Percentiles rank a stretch among this genome's conserved stretches.
Evolutionary conservation across 2,113 vertebrate species (phyloP).

Genomic region (Mormyrus lacerda): DNA sequence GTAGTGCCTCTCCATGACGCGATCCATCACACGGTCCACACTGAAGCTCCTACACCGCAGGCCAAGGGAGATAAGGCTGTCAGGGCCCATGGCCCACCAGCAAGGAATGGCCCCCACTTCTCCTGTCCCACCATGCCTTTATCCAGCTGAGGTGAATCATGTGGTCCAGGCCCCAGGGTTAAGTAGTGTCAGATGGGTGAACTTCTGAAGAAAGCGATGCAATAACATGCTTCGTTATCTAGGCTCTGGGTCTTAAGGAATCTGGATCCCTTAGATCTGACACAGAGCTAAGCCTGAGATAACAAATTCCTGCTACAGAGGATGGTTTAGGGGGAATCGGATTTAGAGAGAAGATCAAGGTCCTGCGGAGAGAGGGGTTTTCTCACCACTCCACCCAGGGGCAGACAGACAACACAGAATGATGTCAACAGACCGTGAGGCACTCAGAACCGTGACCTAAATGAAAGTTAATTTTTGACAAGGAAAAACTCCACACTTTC

Average conservation of each 20-base stretch:
- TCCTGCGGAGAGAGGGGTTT: neutral
- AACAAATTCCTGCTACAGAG: neutral
- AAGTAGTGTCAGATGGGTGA: neutral
- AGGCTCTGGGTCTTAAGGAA: neutral
- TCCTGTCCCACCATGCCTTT: neutral
- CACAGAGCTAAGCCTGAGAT: neutral
- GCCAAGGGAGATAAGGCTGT: neutral
- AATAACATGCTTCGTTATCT: neutral
- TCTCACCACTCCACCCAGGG: neutral
- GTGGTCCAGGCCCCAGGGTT: neutral
- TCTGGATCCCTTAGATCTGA: neutral
- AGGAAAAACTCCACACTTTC: neutral
- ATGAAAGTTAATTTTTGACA: neutral
- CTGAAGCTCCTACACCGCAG: conserved; percentile 73
- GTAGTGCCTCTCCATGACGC: conserved; percentile 80
- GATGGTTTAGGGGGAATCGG: neutral
- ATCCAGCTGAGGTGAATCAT: neutral
- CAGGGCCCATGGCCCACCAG: neutral
- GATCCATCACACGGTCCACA: conserved; percentile 79
- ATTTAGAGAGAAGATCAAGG: neutral
- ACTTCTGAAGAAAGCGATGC: conserved; percentile 21
- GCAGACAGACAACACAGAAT: neutral
- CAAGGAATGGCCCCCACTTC: neutral
- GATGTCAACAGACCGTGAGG: neutral
- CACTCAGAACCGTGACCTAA: neutral